Evolutionary conservation across 2,113 vertebrate genomes (phyloP).

Genomic region (Agelaius tricolor): DNA sequence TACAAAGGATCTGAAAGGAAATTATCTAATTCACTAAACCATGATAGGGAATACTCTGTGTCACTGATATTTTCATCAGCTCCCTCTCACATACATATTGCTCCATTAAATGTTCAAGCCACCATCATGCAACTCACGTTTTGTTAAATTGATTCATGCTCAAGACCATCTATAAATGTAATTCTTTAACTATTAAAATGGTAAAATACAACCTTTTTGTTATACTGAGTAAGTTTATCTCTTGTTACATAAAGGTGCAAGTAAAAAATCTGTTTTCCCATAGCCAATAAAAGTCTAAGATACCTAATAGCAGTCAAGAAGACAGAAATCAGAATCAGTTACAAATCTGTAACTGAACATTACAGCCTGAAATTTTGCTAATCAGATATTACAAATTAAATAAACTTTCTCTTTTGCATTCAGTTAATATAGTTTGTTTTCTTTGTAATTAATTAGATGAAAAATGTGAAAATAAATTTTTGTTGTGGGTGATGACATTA

Average conservation of each 20-base stretch:
- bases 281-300: background rate
- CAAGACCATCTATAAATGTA: background rate
- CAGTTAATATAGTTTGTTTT: background rate
- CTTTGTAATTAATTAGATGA: background rate
- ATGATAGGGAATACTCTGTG: background rate
- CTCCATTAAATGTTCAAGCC: background rate
- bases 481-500: background rate
- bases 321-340: background rate
- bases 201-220: background rate
- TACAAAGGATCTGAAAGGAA: background rate
- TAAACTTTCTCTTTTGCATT: background rate
- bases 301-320: background rate
- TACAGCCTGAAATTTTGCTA: background rate
- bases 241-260: background rate
- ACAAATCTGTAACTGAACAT: background rate
- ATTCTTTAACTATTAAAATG: background rate
- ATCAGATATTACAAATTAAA: background rate
- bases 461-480: background rate
- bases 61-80: background rate
- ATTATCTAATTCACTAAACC: background rate
- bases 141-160: background rate
- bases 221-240: background rate
- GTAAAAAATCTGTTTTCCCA: background rate
- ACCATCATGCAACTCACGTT: background rate
- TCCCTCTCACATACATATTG: background rate